phyloP scores from a whole-genome alignment of 2,113 vertebrate genomes.

The Podiceps cristatus region DNA sequence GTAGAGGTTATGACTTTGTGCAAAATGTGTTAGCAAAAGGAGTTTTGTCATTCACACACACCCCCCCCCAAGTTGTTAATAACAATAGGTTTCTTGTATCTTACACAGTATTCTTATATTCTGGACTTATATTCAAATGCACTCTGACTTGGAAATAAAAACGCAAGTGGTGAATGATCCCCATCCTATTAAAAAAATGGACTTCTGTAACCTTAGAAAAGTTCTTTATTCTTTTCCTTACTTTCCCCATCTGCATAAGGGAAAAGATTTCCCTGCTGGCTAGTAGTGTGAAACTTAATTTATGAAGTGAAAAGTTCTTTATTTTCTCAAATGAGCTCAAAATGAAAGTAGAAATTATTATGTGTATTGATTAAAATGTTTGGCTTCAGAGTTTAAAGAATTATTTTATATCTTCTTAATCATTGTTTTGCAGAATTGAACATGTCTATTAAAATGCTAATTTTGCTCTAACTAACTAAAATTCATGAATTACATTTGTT shows the following conservation, averaged over 20 bases:
- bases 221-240: not conserved
- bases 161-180: not conserved
- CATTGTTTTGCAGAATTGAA: not conserved
- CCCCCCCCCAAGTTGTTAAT: not conserved
- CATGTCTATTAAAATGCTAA: not conserved
- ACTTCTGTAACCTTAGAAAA: not conserved
- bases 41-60: not conserved
- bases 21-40: not conserved
- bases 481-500: not conserved
- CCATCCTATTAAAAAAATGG: not conserved
- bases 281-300: not conserved
- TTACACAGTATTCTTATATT: not conserved
- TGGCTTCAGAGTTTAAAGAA: not conserved
- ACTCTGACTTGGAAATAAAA: not conserved
- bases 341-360: not conserved
- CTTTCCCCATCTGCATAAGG: not conserved
- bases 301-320: not conserved
- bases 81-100: not conserved
- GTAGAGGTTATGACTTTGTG: not conserved
- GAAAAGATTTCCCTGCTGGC: not conserved
- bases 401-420: not conserved
- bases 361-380: not conserved
- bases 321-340: not conserved
- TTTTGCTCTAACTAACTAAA: not conserved
- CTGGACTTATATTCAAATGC: not conserved